Percentiles rank a stretch among this genome's conserved stretches.
These are phyloP conservation scores for Patella depressa DNA, from an alignment of 2,888 invertebrate species.

Conservation along the genomic window DNA sequence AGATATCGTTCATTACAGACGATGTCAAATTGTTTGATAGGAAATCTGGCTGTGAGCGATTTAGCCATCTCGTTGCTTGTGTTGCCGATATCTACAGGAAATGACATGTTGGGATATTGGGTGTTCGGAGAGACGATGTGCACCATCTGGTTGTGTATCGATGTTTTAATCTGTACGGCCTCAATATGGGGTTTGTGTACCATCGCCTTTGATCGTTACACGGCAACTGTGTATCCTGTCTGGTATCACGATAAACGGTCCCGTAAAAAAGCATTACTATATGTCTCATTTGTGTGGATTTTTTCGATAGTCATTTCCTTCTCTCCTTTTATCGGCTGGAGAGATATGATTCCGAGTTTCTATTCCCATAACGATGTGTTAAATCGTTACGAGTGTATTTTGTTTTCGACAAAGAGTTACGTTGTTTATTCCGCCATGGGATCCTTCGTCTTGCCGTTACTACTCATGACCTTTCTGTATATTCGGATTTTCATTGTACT, in stretches of 20 bases:
- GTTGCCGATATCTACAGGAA: conserved; percentile 67
- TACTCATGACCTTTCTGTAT: conserved; percentile 69
- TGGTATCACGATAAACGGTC: conserved; percentile 69
- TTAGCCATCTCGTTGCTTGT: conserved; percentile 69
- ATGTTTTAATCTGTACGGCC: conserved; percentile 71
- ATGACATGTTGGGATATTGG: conserved; percentile 70
- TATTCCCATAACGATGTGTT: conserved; percentile 52
- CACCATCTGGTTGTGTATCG: conserved; percentile 66
- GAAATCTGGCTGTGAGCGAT: conserved; percentile 71
- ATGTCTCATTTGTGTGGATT: conserved; percentile 70
- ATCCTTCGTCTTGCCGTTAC: conserved; percentile 69
- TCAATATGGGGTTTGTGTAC: conserved; percentile 71
- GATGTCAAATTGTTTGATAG: conserved; percentile 71
- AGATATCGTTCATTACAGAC: conserved; percentile 64
- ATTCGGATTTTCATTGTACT: conserved; percentile 68
- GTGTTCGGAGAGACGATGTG: conserved; percentile 68
- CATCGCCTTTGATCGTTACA: conserved; percentile 70
- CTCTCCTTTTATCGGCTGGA: conserved; percentile 69
- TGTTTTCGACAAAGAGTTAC: conserved; percentile 67
- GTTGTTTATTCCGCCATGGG: conserved; percentile 70
- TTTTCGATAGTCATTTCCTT: conserved; percentile 68
- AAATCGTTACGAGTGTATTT: conserved; percentile 63
- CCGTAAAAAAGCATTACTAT: conserved; percentile 63
- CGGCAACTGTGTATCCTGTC: conserved; percentile 71
- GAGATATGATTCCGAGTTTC: conserved; percentile 59